Conservation (phyloP, 1,140 invertebrate genomes). For the Solenopsis fugax region DNA sequence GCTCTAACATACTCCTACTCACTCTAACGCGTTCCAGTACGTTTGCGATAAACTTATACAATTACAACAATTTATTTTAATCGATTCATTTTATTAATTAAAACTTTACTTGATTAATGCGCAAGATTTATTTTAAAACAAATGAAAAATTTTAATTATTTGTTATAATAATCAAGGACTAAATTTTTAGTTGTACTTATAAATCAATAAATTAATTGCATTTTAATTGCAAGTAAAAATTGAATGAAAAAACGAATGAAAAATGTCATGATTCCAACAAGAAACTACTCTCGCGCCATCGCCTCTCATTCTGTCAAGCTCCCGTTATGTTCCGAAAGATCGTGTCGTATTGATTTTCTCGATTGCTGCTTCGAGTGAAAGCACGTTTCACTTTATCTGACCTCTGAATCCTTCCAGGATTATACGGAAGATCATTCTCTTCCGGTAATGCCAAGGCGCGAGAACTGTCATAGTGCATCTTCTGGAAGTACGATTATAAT, state of each 20-base stretch:
- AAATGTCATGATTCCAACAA: neutral
- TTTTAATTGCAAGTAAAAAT: neutral
- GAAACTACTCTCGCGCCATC: neutral
- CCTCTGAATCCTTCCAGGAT: constrained; percentile 54
- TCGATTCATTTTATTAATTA: too few species aligned
- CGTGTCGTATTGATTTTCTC: neutral
- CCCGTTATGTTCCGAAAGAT: neutral
- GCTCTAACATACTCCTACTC: too few species aligned
- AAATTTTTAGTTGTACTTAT: too few species aligned
- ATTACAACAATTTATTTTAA: too few species aligned
- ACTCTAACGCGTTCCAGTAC: too few species aligned
- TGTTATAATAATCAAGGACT: too few species aligned
- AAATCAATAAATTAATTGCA: too few species aligned
- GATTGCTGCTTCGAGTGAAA: constrained; percentile 65
- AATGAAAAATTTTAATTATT: too few species aligned
- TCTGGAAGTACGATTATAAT: constrained; percentile 17
- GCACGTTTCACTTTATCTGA: constrained; percentile 70
- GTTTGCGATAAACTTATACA: too few species aligned
- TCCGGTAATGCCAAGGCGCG: constrained; percentile 36
- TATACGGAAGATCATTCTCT: constrained; percentile 65
- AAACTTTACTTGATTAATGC: too few species aligned
- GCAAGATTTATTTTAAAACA: too few species aligned
- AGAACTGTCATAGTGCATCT: neutral
- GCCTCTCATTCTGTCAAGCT: neutral
- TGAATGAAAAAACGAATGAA: constrained; percentile 4